These are phyloP conservation scores for Myzus persicae DNA, from an alignment of 1,140 invertebrate species.

Conservation along the genomic window DNA sequence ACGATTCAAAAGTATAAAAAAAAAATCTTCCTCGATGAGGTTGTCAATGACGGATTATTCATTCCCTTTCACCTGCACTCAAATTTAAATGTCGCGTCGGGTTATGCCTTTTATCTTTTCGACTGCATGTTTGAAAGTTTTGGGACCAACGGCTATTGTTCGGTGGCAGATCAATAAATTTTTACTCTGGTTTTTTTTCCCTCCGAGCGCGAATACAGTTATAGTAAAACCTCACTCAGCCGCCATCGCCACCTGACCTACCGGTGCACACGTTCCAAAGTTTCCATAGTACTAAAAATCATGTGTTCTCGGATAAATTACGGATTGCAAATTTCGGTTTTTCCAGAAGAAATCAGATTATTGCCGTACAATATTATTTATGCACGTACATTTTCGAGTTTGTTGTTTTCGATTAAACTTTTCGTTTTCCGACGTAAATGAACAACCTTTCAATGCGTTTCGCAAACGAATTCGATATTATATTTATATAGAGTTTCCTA, in stretches of 20 bases:
- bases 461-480: neutral
- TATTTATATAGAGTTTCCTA: neutral
- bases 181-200: constrained; percentile 6
- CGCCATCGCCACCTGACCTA: neutral
- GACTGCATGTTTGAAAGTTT: neutral
- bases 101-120: constrained; percentile 26
- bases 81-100: neutral
- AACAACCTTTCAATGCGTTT: neutral
- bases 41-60: constrained; percentile 33
- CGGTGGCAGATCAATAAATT: constrained; percentile 24
- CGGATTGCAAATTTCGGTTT: neutral
- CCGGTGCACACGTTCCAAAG: neutral
- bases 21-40: neutral
- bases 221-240: neutral
- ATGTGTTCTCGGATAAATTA: neutral
- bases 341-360: neutral
- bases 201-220: neutral
- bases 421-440: neutral
- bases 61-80: constrained; percentile 26
- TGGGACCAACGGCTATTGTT: constrained; percentile 39
- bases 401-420: neutral
- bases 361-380: neutral
- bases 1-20: constrained; percentile 1
- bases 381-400: neutral
- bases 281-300: neutral